phyloP scores from a whole-genome alignment of 2,888 invertebrate species.

The Nowickia ferox region DNA sequence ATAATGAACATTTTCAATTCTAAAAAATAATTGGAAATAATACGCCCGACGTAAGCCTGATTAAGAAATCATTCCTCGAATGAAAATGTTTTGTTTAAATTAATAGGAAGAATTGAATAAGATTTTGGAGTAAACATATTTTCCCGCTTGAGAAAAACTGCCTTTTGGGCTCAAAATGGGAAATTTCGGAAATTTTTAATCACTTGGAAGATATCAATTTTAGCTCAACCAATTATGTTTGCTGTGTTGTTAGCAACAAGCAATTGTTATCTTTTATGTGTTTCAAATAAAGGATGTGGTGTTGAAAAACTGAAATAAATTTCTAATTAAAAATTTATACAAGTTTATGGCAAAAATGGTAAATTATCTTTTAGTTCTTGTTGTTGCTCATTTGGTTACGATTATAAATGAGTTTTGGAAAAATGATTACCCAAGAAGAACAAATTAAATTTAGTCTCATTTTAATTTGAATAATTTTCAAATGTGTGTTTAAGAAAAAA shows the following conservation, averaged over 20 bases:
- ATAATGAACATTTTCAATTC: too few relatives aligned
- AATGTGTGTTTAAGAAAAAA: background rate
- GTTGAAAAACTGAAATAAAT: conserved; percentile 57
- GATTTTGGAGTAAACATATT: too few relatives aligned
- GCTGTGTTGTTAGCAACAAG: conserved; percentile 2
- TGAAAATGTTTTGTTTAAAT: too few relatives aligned
- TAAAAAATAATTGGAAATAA: too few relatives aligned
- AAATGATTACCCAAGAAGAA: conserved; percentile 23
- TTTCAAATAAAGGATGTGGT: conserved; percentile 51
- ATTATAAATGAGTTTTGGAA: conserved; percentile 58
- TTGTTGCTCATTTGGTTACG: conserved; percentile 23
- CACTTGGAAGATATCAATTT: too few relatives aligned
- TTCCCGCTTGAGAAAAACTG: too few relatives aligned
- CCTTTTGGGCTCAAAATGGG: too few relatives aligned
- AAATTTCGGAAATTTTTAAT: too few relatives aligned
- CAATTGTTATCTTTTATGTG: background rate
- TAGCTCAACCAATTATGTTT: too few relatives aligned
- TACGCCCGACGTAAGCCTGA: too few relatives aligned
- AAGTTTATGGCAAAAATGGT: conserved; percentile 61
- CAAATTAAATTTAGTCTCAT: background rate
- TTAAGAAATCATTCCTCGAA: too few relatives aligned
- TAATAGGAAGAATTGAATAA: too few relatives aligned
- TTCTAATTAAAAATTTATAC: conserved; percentile 70
- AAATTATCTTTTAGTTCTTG: conserved; percentile 41
- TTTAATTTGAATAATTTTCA: conserved; percentile 1